These are phyloP conservation scores for Pterostichus niger DNA, from an alignment of 2,888 invertebrate species.

Conservation along the genomic window DNA sequence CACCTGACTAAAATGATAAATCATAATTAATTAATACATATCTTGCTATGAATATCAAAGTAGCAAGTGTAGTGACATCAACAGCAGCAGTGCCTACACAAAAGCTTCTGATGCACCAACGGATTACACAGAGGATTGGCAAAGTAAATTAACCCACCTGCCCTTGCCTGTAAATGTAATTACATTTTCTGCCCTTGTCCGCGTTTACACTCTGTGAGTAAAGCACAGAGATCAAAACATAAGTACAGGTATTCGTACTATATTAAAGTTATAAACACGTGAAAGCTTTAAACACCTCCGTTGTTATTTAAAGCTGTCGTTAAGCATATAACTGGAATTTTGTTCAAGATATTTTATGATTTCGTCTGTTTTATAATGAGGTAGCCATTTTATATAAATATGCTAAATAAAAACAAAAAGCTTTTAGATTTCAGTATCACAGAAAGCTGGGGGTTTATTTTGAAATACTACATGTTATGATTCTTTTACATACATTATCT, in stretches of 20 bases:
- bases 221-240: not conserved
- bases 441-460: too few species aligned
- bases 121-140: conserved; percentile 56
- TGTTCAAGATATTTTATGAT: too few species aligned
- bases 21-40: conserved; percentile 32
- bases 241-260: not conserved
- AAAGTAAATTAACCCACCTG: conserved; percentile 58
- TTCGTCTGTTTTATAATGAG: too few species aligned
- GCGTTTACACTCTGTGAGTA: not conserved
- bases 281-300: not conserved
- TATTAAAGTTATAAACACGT: not conserved
- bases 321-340: too few species aligned
- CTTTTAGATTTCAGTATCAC: too few species aligned
- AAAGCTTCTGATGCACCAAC: conserved; percentile 53
- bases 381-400: too few species aligned
- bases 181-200: conserved; percentile 39
- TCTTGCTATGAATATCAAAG: conserved; percentile 18
- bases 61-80: conserved; percentile 16
- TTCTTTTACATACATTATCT: not conserved
- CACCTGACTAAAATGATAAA: conserved; percentile 25
- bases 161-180: conserved; percentile 56
- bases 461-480: too few species aligned
- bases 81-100: not conserved
- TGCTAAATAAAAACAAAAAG: too few species aligned
- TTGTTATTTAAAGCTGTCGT: too few species aligned